These are phyloP conservation scores for Alethe diademata DNA, from an alignment of 2,113 vertebrate genomes.

Conservation along the genomic window DNA sequence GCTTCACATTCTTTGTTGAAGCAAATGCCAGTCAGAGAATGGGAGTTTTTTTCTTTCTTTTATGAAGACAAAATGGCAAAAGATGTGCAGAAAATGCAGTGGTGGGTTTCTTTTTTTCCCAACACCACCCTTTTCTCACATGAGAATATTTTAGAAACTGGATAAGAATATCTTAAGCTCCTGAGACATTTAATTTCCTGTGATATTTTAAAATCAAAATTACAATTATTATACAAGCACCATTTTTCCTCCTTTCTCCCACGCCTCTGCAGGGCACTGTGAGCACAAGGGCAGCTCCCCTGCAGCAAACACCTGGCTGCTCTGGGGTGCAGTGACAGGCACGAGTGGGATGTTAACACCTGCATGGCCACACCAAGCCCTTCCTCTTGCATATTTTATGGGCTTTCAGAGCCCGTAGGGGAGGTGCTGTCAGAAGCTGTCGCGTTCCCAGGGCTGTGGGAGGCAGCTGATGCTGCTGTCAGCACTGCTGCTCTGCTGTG, in stretches of 20 bases:
- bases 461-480: background rate
- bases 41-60: background rate
- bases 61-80: background rate
- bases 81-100: background rate
- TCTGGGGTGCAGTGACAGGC: fast-evolving
- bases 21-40: background rate
- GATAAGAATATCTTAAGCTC: background rate
- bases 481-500: background rate
- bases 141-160: background rate
- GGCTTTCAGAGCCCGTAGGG: background rate
- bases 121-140: background rate
- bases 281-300: background rate
- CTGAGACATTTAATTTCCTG: conserved; percentile 5
- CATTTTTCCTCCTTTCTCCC: background rate
- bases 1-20: conserved; percentile 24
- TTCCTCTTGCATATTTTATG: background rate
- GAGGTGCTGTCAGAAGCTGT: background rate
- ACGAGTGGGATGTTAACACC: background rate
- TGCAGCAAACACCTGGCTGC: background rate
- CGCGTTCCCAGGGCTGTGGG: background rate
- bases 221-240: background rate
- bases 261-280: background rate
- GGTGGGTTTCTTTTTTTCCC: background rate
- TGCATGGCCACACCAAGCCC: background rate
- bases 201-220: background rate